Conservation (phyloP, 2,888 invertebrate species). For the Perithous albicinctus region DNA sequence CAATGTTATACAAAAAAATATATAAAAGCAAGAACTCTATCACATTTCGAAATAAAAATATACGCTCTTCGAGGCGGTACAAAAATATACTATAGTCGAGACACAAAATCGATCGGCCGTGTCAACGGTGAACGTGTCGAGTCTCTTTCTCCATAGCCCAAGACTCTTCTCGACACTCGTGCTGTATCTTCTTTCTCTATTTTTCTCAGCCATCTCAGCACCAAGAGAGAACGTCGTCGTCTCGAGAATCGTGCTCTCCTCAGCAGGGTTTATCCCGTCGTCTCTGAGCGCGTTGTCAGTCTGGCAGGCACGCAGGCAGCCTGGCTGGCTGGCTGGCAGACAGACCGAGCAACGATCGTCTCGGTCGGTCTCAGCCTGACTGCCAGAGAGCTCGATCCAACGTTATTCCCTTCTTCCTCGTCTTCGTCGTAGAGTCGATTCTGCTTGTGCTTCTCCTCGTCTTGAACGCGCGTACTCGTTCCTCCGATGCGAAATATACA, state of each 20-base stretch:
- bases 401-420: slow-evolving; percentile 39
- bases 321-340: slow-evolving; percentile 65
- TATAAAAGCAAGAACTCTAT: slow-evolving; percentile 43
- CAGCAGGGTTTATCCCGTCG: slow-evolving; percentile 69
- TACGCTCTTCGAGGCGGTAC: slow-evolving; percentile 45
- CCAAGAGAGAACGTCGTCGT: slow-evolving; percentile 64
- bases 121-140: slow-evolving; percentile 68
- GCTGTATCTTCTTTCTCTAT: slow-evolving; percentile 38
- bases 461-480: slow-evolving; percentile 12
- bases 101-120: slow-evolving; percentile 67
- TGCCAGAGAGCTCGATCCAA: slow-evolving; percentile 43
- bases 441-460: slow-evolving; percentile 15
- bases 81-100: slow-evolving; percentile 61
- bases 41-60: slow-evolving; percentile 65
- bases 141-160: slow-evolving; percentile 50
- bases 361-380: slow-evolving; percentile 43
- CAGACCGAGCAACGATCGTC: slow-evolving; percentile 64
- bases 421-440: slow-evolving; percentile 32
- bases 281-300: slow-evolving; percentile 68
- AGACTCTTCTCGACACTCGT: slow-evolving; percentile 58
- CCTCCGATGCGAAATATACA: slow-evolving; percentile 58
- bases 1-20: slow-evolving; percentile 26
- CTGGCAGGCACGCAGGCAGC: slow-evolving; percentile 63
- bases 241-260: slow-evolving; percentile 62
- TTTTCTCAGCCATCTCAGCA: slow-evolving; percentile 41